phyloP scores from a whole-genome alignment of 2,888 invertebrate genomes.

The Conus canariensis region DNA sequence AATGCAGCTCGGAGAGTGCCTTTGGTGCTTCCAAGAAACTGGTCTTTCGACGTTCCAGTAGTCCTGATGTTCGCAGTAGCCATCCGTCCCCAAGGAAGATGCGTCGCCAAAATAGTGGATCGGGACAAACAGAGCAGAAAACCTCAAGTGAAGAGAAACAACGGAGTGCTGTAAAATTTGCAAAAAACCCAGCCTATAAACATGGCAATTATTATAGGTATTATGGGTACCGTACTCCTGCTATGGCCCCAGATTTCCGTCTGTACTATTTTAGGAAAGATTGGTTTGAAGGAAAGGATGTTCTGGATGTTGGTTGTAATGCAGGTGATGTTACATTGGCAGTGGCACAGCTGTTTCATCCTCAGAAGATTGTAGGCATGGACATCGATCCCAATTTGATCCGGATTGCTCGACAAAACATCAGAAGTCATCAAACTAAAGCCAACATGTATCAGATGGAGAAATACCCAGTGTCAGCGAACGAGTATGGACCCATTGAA shows the following conservation, averaged over 20 bases:
- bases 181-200: slow-evolving; percentile 85
- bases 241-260: slow-evolving; percentile 87
- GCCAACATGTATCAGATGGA: slow-evolving; percentile 43
- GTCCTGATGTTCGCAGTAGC: slow-evolving; percentile 35
- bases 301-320: slow-evolving; percentile 98
- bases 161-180: slow-evolving; percentile 48
- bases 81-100: slow-evolving; percentile 49
- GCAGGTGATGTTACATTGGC: slow-evolving; percentile 96
- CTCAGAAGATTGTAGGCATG: slow-evolving; percentile 92
- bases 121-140: slow-evolving; percentile 42
- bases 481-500: slow-evolving; percentile 90
- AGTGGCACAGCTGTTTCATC: slow-evolving; percentile 91
- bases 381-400: slow-evolving; percentile 96
- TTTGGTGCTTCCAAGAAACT: slow-evolving; percentile 53
- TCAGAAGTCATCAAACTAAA: slow-evolving; percentile 84
- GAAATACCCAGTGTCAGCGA: slow-evolving; percentile 91
- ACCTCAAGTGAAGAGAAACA: slow-evolving; percentile 31
- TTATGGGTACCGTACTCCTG: slow-evolving; percentile 94
- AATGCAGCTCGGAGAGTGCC: slow-evolving; percentile 51
- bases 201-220: slow-evolving; percentile 98
- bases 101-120: slow-evolving; percentile 53
- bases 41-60: slow-evolving; percentile 43
- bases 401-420: slow-evolving; percentile 86
- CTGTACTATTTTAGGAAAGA: slow-evolving; percentile 90
- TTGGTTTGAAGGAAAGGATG: slow-evolving; percentile 92